Base-by-base conservation (phyloP, 2,888 invertebrate genomes). In the Drosophila robusta region DNA sequence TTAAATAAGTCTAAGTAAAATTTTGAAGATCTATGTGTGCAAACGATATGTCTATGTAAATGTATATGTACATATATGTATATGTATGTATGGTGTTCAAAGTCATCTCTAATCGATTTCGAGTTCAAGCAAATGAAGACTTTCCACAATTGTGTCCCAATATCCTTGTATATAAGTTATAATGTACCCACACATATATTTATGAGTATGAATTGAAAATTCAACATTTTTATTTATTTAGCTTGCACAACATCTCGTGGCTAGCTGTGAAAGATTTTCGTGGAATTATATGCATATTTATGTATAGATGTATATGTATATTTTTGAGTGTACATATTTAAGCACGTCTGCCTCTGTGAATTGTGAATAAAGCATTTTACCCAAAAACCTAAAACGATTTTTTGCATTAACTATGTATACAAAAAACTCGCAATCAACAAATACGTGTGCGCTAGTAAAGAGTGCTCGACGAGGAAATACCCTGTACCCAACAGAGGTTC, bases 361-460 rank as follows among this genome's bases (percentile, higher is more conserved):
- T 77, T 76, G 84, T 82, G 74, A 83, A 83, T 87, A 83, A 83
- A 83, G 77, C 75, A 63, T 72, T 55, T 87, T 86, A 82, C 74
- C 82, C 66, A 52, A 70, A 67, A 67, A 7, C 45, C 38, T 22
- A 45, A 45, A 47, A 7, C 42, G 16, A 12, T 51, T 52, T 49
- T 3, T 9, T 14, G 32, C 36, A 63, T 50, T 63, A 44, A 50
- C 34, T 63, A 64, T 63, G 22, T 36, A 36, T 36, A 44, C 5
- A 29, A 16, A 46, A 24, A 45, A 16, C 8, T 3, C 14, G n/a
- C 24, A 4, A 16, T 8, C 24, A 32, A 12, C 34, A 34, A 34
- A 34, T 12, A 12, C 4, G 32, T 11, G 11, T 32, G 12, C 11
- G 12, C 12, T 12, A 34, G 34, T 12, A 6, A 34, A 34, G 29